Conservation (phyloP, 30 jellyfish, hydroid and myxozoan genomes). For the Catostylus mosaicus region DNA sequence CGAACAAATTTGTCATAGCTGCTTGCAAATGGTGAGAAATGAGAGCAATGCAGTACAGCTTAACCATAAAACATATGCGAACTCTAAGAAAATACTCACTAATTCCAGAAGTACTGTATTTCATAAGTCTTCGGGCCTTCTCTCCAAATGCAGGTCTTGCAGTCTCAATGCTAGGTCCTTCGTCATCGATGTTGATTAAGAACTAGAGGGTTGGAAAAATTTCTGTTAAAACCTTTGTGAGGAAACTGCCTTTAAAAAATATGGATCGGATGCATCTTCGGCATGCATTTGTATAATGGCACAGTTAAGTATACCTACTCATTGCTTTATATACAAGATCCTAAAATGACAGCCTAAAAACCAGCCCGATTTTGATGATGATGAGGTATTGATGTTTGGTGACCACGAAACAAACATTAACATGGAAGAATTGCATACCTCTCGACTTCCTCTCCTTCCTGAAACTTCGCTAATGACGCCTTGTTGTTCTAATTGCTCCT, state of each 20-base stretch:
- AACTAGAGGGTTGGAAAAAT: conserved; percentile 21
- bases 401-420: not conserved
- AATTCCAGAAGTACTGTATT: conserved; percentile 69
- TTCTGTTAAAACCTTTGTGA: too few relatives aligned
- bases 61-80: too few relatives aligned
- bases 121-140: conserved; percentile 41
- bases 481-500: conserved; percentile 45
- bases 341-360: too few relatives aligned
- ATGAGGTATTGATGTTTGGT: not conserved
- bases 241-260: too few relatives aligned
- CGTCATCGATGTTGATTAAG: conserved; percentile 70
- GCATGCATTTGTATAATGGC: too few relatives aligned
- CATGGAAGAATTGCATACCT: not conserved
- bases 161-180: conserved; percentile 64
- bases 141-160: conserved; percentile 59
- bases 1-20: too few relatives aligned
- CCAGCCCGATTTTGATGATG: too few relatives aligned
- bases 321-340: too few relatives aligned
- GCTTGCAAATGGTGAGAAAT: too few relatives aligned
- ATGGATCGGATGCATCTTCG: too few relatives aligned
- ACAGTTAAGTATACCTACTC: too few relatives aligned
- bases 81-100: conserved; percentile 29
- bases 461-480: not conserved
- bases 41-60: too few relatives aligned
- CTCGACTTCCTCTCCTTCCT: conserved; percentile 54